Evolutionary conservation across 1,140 invertebrate genomes (phyloP), one percentile per base, ranked within the genome.

Genomic region (Drosophila bocqueti): DNA sequence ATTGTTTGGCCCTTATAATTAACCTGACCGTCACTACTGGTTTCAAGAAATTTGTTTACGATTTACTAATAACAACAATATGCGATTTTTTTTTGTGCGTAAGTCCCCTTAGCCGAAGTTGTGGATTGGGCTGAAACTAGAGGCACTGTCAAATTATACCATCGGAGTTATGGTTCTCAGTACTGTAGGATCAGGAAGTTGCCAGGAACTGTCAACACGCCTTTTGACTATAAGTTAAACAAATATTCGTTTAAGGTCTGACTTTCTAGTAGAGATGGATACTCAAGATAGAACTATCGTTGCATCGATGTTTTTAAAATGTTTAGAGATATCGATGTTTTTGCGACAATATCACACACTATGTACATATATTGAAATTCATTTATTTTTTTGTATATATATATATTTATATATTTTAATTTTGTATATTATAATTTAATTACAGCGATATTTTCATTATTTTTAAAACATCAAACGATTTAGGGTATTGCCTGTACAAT

Each of bases 11-110:
- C 10, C 16, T 24, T 58, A 43, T 18, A 58, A 58, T 43, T 43
- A 58, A 58, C 3, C 21, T 58, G 24, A 26, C 36, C 54, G 34
- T 57, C 54, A 40, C 54, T 57, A 57, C 9, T 40, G 54, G 54
- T 40, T 57, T 40, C 36, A n/a, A 40, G 1, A 16, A 24, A 40
- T 40, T 26, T 57, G 36, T 40, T 40, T 24, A 55, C 4, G 21
- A 38, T 24, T 16, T 9, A 6, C 4, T 57, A 40, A 40, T 55
- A 55, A 55, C 4, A 55, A 38, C 15, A 57, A 24, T n/a, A 57
- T 24, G 34, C 2, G 29, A 16, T 1, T 5, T 38, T 55, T 24
- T 21, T 29, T n/a, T 9, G 13, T 16, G 47, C 24, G 15, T 8
- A 26, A 49, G 8, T 49, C 8, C 7, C 24, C 8, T 5, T 5